A percentile compares a stretch with the other conserved stretches of the same genome.
phyloP scores from a whole-genome alignment of 2,888 invertebrate genomes.

The Synergus japonicus region DNA sequence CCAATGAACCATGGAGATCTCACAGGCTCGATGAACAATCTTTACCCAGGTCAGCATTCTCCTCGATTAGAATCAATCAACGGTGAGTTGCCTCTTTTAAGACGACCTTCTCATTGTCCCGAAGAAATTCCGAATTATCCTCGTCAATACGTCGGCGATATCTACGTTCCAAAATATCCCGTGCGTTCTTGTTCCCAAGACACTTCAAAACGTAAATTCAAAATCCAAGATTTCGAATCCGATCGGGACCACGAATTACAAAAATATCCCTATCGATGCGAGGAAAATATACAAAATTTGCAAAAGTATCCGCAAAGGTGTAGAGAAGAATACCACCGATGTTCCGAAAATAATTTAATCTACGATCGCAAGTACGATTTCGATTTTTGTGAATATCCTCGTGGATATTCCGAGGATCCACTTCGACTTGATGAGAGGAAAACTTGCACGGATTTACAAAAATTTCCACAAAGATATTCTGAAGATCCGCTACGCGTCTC shows the following conservation, averaged over 20 bases:
- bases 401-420: constrained; percentile 13
- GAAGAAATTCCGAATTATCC: constrained; percentile 67
- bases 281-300: constrained; percentile 63
- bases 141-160: constrained; percentile 61
- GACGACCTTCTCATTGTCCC: constrained; percentile 63
- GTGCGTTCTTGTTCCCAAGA: constrained; percentile 41
- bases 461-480: constrained; percentile 71
- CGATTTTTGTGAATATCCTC: constrained; percentile 58
- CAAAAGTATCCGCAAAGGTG: constrained; percentile 73
- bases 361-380: constrained; percentile 64
- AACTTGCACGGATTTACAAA: constrained; percentile 62
- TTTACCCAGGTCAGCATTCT: constrained; percentile 66
- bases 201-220: constrained; percentile 63
- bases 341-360: constrained; percentile 71
- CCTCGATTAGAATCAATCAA: constrained; percentile 73
- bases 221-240: constrained; percentile 58
- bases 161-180: constrained; percentile 66
- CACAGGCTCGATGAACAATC: constrained; percentile 74
- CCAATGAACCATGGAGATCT: constrained; percentile 68
- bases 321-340: constrained; percentile 74
- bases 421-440: constrained; percentile 52
- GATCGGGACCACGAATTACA: constrained; percentile 58
- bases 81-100: constrained; percentile 74
- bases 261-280: constrained; percentile 71
- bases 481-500: constrained; percentile 68